phyloP scores from a whole-genome alignment of 1,140 invertebrate species.

The Temnothorax longispinosus region DNA sequence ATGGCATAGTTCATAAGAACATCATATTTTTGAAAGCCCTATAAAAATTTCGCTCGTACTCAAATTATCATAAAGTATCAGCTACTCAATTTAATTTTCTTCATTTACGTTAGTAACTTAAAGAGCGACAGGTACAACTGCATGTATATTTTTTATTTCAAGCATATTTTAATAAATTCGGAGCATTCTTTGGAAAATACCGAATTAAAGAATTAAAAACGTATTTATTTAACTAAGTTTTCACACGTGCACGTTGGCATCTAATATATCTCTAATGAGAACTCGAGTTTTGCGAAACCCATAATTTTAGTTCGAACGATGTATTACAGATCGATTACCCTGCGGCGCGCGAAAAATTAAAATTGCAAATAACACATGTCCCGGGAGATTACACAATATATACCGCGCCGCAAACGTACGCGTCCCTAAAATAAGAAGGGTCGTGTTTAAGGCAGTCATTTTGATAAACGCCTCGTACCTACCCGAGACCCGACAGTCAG shows the following conservation, averaged over 20 bases:
- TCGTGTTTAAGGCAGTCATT: conserved; percentile 40
- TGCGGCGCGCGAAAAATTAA: neutral
- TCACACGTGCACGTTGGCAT: neutral
- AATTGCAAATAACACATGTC: neutral
- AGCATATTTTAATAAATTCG: neutral
- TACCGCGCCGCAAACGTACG: neutral
- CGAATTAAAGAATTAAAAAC: neutral
- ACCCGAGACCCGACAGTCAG: conserved; percentile 13
- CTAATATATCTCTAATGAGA: neutral
- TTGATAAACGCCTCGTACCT: conserved; percentile 35
- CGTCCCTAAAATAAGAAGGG: conserved; percentile 20
- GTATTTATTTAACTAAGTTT: neutral
- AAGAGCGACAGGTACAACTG: neutral
- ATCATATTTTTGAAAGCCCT: neutral
- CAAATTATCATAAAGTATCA: neutral
- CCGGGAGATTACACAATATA: neutral
- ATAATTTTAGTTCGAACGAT: neutral
- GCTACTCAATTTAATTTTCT: neutral
- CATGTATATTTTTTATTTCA: neutral
- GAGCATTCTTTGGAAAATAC: neutral
- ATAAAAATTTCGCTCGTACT: neutral
- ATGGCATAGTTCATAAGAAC: neutral
- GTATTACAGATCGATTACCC: neutral
- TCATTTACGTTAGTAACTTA: neutral
- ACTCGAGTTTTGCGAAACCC: neutral